These are phyloP conservation scores for Lanius collurio DNA, from an alignment of 2,113 vertebrate genomes.

Conservation along the genomic window DNA sequence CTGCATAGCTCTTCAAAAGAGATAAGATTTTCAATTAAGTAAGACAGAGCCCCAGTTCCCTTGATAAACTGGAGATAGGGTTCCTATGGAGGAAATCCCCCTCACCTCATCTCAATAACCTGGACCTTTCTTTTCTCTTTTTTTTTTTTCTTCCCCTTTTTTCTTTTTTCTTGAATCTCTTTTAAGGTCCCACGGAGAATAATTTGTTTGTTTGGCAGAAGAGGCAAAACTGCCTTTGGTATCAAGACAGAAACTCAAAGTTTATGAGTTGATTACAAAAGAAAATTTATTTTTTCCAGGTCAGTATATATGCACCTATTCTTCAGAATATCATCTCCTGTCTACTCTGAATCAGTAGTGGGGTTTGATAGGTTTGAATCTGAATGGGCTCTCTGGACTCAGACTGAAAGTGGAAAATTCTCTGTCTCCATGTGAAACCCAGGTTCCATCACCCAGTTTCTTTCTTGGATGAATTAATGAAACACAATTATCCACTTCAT, in stretches of 20 bases:
- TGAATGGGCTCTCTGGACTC: not conserved
- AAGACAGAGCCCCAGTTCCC: not conserved
- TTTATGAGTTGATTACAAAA: not conserved
- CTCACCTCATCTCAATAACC: not conserved
- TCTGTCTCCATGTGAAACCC: not conserved
- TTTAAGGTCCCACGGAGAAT: not conserved
- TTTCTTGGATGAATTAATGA: not conserved
- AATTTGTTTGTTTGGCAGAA: not conserved
- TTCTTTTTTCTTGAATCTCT: not conserved
- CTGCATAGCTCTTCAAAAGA: not conserved
- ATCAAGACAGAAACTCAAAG: not conserved
- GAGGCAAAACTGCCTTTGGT: not conserved
- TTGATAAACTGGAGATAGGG: not conserved
- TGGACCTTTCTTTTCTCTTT: not conserved
- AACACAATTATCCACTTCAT: not conserved
- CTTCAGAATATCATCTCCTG: not conserved
- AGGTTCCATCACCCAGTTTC: not conserved
- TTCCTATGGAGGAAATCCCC: not conserved
- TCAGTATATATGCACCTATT: not conserved
- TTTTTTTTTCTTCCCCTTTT: no score
- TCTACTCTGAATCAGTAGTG: not conserved
- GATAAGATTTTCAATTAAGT: not conserved
- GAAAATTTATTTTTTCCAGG: not conserved
- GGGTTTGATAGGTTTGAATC: not conserved
- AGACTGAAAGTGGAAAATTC: not conserved